Percentiles rank a stretch among this genome's conserved stretches.
These are phyloP conservation scores for Coptodon bakossiorum DNA, from an alignment of 2,113 vertebrate genomes.

Conservation along the genomic window DNA sequence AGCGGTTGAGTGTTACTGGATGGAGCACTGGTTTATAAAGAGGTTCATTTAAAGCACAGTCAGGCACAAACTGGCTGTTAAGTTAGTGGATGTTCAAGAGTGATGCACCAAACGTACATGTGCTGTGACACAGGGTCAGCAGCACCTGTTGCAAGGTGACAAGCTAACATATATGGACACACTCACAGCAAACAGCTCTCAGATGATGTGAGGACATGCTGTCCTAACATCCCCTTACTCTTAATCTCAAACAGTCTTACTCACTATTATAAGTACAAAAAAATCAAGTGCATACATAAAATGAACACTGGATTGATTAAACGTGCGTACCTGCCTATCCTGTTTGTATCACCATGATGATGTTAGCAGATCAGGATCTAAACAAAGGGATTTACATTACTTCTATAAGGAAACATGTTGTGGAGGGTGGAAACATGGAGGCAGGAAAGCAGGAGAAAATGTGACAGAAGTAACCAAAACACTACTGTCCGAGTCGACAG, in stretches of 20 bases:
- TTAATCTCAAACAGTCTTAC: not conserved
- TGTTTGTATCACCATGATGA: not conserved
- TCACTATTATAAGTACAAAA: not conserved
- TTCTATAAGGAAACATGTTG: not conserved
- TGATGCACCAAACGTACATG: not conserved
- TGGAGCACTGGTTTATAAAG: not conserved
- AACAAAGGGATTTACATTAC: not conserved
- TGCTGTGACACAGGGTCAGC: not conserved
- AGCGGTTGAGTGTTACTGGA: not conserved
- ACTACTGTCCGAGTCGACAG: not conserved
- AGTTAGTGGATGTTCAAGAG: not conserved
- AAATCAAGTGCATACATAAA: not conserved
- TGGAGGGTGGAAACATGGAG: not conserved
- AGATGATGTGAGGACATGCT: not conserved
- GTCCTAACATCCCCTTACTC: not conserved
- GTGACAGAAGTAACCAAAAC: not conserved
- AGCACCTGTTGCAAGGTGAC: not conserved
- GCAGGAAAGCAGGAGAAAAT: not conserved
- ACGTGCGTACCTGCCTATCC: accelerated
- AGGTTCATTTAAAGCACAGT: not conserved
- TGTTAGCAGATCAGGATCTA: not conserved
- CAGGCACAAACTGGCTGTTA: not conserved
- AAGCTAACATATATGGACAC: not conserved
- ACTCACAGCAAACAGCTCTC: not conserved
- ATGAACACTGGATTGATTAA: not conserved